Evolutionary conservation across 2,113 vertebrate species (phyloP).

Genomic region (Salvator merianae): DNA sequence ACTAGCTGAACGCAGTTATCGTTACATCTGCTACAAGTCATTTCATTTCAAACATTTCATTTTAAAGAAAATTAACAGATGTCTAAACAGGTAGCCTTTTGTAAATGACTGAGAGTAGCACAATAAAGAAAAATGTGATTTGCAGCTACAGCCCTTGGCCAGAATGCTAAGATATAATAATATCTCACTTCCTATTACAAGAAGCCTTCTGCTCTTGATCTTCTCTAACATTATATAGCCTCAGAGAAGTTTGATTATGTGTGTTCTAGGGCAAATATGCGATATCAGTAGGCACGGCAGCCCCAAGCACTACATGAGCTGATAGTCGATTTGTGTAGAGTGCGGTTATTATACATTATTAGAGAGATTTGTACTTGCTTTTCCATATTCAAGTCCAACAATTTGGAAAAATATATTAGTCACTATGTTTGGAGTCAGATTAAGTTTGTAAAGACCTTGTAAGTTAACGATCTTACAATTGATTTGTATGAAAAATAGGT

Average conservation of each 20-base stretch:
- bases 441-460: too few species aligned
- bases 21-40: background rate
- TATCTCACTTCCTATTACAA: background rate
- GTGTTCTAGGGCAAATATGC: background rate
- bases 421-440: too few species aligned
- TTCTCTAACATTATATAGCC: background rate
- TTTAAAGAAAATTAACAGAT: background rate
- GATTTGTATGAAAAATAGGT: too few species aligned
- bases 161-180: background rate
- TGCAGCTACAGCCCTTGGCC: background rate
- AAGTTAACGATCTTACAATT: too few species aligned
- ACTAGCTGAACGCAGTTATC: background rate
- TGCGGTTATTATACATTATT: background rate
- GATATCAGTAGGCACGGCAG: too few species aligned
- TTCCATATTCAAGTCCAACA: background rate
- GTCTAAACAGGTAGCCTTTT: background rate
- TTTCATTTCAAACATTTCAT: conserved; percentile 3
- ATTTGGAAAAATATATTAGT: too few species aligned
- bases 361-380: background rate
- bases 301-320: too few species aligned
- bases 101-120: background rate
- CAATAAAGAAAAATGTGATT: background rate
- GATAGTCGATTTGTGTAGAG: too few species aligned
- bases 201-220: too few species aligned
- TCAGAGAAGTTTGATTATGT: background rate